These are phyloP conservation scores for Plumapathes pennacea DNA, from an alignment of 92 coral and sea anemone genomes.

Conservation along the genomic window DNA sequence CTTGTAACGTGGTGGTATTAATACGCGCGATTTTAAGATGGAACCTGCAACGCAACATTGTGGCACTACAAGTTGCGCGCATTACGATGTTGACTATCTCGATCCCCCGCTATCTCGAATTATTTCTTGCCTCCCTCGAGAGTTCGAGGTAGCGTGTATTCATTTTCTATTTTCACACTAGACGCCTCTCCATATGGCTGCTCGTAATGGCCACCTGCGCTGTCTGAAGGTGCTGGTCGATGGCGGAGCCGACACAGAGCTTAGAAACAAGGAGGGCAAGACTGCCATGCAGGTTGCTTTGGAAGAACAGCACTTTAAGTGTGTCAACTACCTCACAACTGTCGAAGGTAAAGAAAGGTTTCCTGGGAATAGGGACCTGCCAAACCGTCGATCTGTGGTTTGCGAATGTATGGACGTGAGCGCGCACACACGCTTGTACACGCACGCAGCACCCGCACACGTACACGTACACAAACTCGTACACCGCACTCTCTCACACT, in stretches of 20 bases:
- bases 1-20: too few species aligned
- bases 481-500: too few species aligned
- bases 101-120: too few species aligned
- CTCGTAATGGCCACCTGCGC: constrained; percentile 85
- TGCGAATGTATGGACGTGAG: too few species aligned
- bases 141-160: not conserved
- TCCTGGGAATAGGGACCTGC: too few species aligned
- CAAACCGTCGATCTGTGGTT: too few species aligned
- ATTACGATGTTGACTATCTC: too few species aligned
- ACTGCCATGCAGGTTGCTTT: constrained; percentile 77
- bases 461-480: too few species aligned
- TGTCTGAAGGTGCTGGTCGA: constrained; percentile 87
- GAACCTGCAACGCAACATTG: too few species aligned
- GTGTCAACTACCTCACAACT: constrained; percentile 67
- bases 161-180: constrained; percentile 2
- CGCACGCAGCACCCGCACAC: too few species aligned
- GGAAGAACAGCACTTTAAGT: constrained; percentile 59
- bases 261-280: constrained; percentile 58
- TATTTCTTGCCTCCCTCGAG: not conserved
- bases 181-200: constrained; percentile 95
- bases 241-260: constrained; percentile 64
- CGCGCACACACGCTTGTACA: too few species aligned
- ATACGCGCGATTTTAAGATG: too few species aligned
- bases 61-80: not conserved
- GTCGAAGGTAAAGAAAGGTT: constrained; percentile 89